phyloP scores from a whole-genome alignment of 2,113 vertebrate genomes.

The Corynorhinus townsendii region DNA sequence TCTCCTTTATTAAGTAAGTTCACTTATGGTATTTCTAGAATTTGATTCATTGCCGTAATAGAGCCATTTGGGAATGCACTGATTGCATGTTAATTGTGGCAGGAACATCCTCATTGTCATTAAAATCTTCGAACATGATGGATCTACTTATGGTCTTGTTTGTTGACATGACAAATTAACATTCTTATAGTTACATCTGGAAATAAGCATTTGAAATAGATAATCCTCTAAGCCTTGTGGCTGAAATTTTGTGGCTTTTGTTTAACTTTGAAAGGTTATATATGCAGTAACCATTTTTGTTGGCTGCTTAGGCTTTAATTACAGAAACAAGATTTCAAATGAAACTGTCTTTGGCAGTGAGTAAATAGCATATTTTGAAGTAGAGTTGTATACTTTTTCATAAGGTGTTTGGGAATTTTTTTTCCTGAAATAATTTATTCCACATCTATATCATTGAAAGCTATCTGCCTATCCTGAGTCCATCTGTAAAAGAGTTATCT shows the following conservation, averaged over 20 bases:
- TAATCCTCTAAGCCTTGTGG: constrained; percentile 66
- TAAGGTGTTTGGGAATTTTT: constrained; percentile 45
- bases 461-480: constrained; percentile 36
- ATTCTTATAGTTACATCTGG: constrained; percentile 69
- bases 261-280: constrained; percentile 76
- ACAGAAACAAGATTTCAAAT: constrained; percentile 63
- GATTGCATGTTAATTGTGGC: constrained; percentile 79
- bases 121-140: constrained; percentile 59
- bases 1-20: constrained; percentile 76
- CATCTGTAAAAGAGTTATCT: constrained; percentile 35
- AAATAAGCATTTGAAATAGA: constrained; percentile 67
- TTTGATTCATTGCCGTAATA: constrained; percentile 75
- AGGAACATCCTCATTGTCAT: constrained; percentile 73
- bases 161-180: constrained; percentile 65
- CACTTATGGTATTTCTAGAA: constrained; percentile 76
- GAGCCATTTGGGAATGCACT: constrained; percentile 79
- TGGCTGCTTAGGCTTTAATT: constrained; percentile 73
- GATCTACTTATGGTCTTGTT: constrained; percentile 74
- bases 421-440: constrained; percentile 67
- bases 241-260: constrained; percentile 71
- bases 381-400: constrained; percentile 63
- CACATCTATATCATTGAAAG: constrained; percentile 46
- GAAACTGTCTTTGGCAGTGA: constrained; percentile 68
- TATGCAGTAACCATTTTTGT: constrained; percentile 78
- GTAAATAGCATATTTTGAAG: constrained; percentile 48